These are phyloP conservation scores for Dunckerocampus dactyliophorus DNA, from an alignment of 2,113 vertebrate genomes.

Conservation along the genomic window DNA sequence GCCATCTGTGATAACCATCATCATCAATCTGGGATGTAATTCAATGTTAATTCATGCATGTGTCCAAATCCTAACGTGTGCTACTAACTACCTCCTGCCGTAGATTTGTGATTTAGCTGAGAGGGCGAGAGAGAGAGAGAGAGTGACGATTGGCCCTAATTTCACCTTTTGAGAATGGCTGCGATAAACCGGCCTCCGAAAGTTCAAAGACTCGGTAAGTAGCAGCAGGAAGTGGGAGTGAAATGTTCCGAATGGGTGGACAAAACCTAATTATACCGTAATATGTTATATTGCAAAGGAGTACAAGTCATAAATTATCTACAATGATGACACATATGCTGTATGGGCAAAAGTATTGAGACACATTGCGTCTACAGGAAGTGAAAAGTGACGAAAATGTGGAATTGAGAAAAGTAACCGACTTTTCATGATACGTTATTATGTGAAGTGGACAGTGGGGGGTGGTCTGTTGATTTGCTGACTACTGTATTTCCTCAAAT, in stretches of 20 bases:
- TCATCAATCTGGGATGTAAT: constrained; percentile 64
- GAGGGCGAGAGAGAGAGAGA: constrained; percentile 33
- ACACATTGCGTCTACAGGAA: too few relatives aligned
- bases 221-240: constrained; percentile 6
- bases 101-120: constrained; percentile 90
- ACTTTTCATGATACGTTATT: too few relatives aligned
- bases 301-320: background rate
- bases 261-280: background rate
- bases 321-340: background rate
- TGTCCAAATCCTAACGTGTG: constrained; percentile 61
- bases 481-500: too few relatives aligned
- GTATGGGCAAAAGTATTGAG: too few relatives aligned
- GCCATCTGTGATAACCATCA: constrained; percentile 40
- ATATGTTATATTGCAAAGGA: too few relatives aligned
- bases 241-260: background rate
- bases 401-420: too few relatives aligned
- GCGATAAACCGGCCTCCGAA: constrained; percentile 64
- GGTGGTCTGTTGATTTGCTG: too few relatives aligned
- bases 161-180: constrained; percentile 87
- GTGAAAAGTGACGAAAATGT: too few relatives aligned
- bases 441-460: too few relatives aligned
- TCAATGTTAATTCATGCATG: constrained; percentile 71
- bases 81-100: constrained; percentile 86
- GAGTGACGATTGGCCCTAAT: constrained; percentile 78
- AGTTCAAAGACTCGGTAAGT: constrained; percentile 87